These are phyloP conservation scores for Dreissena polymorpha DNA, from an alignment of 1,140 invertebrate species.

Conservation along the genomic window DNA sequence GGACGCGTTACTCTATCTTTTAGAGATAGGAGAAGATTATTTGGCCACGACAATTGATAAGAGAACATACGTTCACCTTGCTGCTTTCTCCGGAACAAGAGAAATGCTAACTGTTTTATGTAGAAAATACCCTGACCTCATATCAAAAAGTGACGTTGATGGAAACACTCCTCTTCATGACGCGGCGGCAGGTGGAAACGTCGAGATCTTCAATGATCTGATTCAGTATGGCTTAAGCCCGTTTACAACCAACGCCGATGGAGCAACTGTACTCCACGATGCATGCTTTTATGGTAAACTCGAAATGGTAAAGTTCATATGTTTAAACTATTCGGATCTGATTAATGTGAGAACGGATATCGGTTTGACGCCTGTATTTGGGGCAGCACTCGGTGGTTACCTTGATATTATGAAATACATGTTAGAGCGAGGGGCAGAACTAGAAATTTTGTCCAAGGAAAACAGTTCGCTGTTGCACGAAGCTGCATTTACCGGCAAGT, in stretches of 20 bases:
- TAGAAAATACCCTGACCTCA: neutral
- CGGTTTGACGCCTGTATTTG: conserved; percentile 23
- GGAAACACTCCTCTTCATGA: conserved; percentile 37
- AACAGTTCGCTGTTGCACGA: conserved; percentile 38
- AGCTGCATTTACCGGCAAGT: conserved; percentile 21
- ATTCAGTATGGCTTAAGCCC: conserved; percentile 1
- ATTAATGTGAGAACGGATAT: conserved; percentile 1
- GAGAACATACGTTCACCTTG: conserved; percentile 19
- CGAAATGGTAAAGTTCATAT: conserved; percentile 27
- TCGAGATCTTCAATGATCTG: conserved; percentile 4
- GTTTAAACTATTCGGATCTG: neutral
- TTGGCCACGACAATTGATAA: conserved; percentile 20
- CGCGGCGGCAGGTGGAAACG: conserved; percentile 31
- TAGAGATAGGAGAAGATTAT: conserved; percentile 8
- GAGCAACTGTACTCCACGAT: conserved; percentile 16
- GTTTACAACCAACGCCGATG: neutral
- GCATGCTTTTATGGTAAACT: conserved; percentile 32
- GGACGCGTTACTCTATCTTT: neutral
- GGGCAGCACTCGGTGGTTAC: conserved; percentile 30
- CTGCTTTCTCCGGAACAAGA: neutral
- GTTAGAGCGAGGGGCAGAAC: neutral
- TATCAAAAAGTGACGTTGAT: conserved; percentile 2
- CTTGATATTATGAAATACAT: conserved; percentile 29
- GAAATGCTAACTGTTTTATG: neutral
- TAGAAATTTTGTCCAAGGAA: neutral